Base-by-base conservation (phyloP, 92 coral and sea anemone species). In the Epizoanthus rinbou region DNA sequence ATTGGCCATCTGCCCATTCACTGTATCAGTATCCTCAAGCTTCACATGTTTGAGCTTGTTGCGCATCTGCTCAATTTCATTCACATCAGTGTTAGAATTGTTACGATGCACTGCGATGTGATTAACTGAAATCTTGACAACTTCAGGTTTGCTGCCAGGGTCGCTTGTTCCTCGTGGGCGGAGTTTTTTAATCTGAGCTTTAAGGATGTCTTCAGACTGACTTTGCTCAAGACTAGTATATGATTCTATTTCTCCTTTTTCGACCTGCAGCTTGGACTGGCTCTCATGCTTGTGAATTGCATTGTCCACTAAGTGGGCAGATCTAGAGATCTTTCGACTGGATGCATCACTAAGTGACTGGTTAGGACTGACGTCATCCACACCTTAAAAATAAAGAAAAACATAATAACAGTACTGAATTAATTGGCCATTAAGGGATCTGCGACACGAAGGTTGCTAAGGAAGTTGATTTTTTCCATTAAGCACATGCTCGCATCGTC, bases 241-340 rank as follows among this genome's bases (percentile, higher is more conserved):
- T 23, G 37, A 74, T 18, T 53, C 76, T 21, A 85, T 43, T 18
- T 23, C 71, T 21, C 53, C 95, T 63, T 54, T 87, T 57, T 89
- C 84, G 11, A 82, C 54, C 17, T 68, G 86, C 56, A 57, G 57
- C 35, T 65, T 75, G 35, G 80, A 75, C 37, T 57, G 66, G 21
- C 53, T 57, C 47, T 89, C 87, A 10, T 83, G 74, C 62, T 45
- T 70, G 74, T 92, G 86, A 52, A 92, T 91, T 24, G 96, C 96
- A 41, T 63, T 71, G 17, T 88, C 95, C 45, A 93, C 98, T 60
- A 93, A 68, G 28, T 82, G 79, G 57, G 95, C 94, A 23, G 98
- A 37, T 37, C 43, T 37, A 3, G 43, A 87, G 69, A 87, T 80
- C 33, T 86, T 89, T 17, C 90, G 86, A 33, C 75, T 74, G 28